Evolutionary conservation across 30 jellyfish, hydroid and myxozoan genomes (phyloP), one percentile per base, ranked within the genome.

Genomic region (Clytia hemisphaerica): DNA sequence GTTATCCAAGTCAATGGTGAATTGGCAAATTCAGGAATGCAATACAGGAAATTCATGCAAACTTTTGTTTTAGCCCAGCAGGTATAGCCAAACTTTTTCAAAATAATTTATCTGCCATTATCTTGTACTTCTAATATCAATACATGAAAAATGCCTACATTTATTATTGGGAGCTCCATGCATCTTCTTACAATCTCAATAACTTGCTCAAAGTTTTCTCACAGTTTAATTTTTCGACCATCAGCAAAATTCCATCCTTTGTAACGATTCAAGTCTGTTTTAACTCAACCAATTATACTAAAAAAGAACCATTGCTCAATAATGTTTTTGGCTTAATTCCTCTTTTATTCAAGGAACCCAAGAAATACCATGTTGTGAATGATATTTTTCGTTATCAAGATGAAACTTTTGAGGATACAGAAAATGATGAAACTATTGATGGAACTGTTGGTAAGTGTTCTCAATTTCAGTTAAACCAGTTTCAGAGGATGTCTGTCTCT

Each of bases 341-440:
- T 32, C 25, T 32, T 63, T 58, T 42, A 45, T 53, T 9, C 1
- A 71, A 85, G 95, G 93, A 78, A 42, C 93, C 93, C 1, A 83
- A 85, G 63, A 66, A 82, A 7, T 85, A 77, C 71, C 64, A 67
- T 65, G 95, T 85, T 46, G 64, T 70, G 67, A 85, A 85, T 71
- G 95, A 85, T 70, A 85, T 85, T 19, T 85, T 85, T 69, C 93
- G 95, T 16, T 85, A 85, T 78, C 95, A 85, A 64, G 95, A 85
- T 78, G 95, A 85, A 35, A 83, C 63, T 32, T 68, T 85, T 61
- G 95, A 85, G 46, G 83, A 72, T 36, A 84, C 92, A 36, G 94
- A 85, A 53, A 51, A 79, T 24, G 93, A 85, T 54, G 95, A 78
- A 33, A 78, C 67, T 45, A 75, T 75, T 48, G 84, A 34, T 58